Evolutionary conservation across 2,797 vertebrate species (phyloP).

Genomic region (Podargus strigoides): DNA sequence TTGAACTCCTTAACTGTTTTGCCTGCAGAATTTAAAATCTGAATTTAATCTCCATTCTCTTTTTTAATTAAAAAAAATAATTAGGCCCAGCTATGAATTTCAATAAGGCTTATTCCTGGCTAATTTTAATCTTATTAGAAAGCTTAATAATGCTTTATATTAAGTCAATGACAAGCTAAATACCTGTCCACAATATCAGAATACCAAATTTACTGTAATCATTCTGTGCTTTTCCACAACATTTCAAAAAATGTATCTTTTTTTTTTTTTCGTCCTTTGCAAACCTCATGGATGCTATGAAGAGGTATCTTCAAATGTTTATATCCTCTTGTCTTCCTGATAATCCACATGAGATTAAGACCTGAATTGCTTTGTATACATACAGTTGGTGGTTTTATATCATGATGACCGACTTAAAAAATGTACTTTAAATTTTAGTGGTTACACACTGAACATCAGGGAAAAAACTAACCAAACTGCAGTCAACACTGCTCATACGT

Average conservation of each 20-base stretch:
- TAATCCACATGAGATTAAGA: background rate
- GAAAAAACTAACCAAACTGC: background rate
- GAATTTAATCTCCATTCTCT: background rate
- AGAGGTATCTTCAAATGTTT: background rate
- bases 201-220: background rate
- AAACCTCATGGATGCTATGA: background rate
- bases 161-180: background rate
- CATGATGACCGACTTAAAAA: background rate
- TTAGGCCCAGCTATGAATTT: background rate
- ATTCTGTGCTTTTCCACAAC: background rate
- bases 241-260: background rate
- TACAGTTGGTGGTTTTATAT: background rate
- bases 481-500: background rate
- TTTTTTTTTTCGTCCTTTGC: background rate
- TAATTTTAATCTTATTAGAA: background rate
- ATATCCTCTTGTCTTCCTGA: background rate
- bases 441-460: background rate
- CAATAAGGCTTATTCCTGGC: background rate
- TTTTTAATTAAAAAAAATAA: constrained; percentile 5
- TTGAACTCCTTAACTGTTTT: background rate
- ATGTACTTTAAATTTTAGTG: background rate
- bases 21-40: background rate
- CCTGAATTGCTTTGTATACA: background rate
- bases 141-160: background rate
- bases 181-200: background rate